phyloP scores from a whole-genome alignment of 2,888 invertebrate genomes.

The Nineta flava region DNA sequence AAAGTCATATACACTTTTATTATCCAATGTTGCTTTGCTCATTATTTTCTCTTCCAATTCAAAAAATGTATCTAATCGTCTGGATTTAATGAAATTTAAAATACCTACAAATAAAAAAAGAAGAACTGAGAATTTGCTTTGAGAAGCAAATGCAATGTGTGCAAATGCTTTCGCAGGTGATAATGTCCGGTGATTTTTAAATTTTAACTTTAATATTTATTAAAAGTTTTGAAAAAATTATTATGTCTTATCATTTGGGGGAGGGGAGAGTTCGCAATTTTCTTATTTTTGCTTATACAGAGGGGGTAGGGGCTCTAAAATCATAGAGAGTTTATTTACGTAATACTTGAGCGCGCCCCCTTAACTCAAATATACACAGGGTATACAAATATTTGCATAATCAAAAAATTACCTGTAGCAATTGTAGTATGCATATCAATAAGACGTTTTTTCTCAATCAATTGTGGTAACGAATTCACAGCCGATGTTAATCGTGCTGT shows the following conservation, averaged over 20 bases:
- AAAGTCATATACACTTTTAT: conserved; percentile 69
- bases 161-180: too few relatives aligned
- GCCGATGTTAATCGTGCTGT: conserved; percentile 88
- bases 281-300: too few relatives aligned
- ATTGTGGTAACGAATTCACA: conserved; percentile 88
- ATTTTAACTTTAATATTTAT: too few relatives aligned
- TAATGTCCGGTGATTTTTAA: too few relatives aligned
- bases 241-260: too few relatives aligned
- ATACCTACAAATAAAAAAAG: conserved; percentile 38
- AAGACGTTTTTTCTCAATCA: conserved; percentile 90
- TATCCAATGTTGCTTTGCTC: conserved; percentile 65
- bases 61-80: conserved; percentile 89
- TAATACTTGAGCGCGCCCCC: too few relatives aligned
- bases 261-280: too few relatives aligned
- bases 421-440: conserved; percentile 99
- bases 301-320: too few relatives aligned
- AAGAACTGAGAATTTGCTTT: not conserved
- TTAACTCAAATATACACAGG: not conserved
- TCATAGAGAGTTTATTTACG: too few relatives aligned
- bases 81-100: conserved; percentile 67
- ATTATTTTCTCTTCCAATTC: conserved; percentile 97
- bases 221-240: too few relatives aligned
- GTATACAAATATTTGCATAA: not conserved
- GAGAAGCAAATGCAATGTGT: too few relatives aligned
- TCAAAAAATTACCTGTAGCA: conserved; percentile 57